Base-by-base conservation (phyloP, 2,797 vertebrate species). In the Gymnothorax reevesii region DNA sequence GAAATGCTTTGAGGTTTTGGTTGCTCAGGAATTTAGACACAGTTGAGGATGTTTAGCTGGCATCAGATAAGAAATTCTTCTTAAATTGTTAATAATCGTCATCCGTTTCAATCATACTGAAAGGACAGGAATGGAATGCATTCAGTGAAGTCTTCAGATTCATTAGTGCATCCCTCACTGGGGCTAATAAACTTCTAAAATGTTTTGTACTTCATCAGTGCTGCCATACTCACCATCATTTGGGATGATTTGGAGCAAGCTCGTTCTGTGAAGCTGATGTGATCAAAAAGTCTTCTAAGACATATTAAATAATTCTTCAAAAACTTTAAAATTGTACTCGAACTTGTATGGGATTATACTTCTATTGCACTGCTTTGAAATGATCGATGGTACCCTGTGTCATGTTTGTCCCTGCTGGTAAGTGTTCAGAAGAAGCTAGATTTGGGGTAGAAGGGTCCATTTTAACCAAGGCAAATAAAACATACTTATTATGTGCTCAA, bases 231-330 rank as follows among this genome's bases (percentile, higher is more conserved):
- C 27, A 66, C 55, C 84, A 73, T 12, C 84, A 57, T 22, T 79
- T 25, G 66, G 62, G 62, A 84, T 10, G 49, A 59, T 27, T 80
- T 60, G 73, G 75, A 75, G 80, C 71, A 86, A 86, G 80, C 55
- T 13, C 73, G 80, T 57, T 25, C 69, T 66, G 73, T n/a, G 55
- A 71, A 73, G 17, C 69, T 25, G 84, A 86, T 75, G 77, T 60
- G 85, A 86, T 86, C 54, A 86, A 86, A 86, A 86, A 73, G 71
- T 59, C 57, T n/a, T 60, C 57, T 27, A 59, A 79, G 85, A 25
- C 84, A 85, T 54, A 52, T 85, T 85, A 71, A 85, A 75, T 25
- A 57, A 85, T 85, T 85, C 66, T 75, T 85, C n/a, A 85, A 57
- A 71, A 85, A 71, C 73, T 25, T 42, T 66, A 17, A 75, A 85